These are phyloP conservation scores for Pseudoips prasinana DNA, from an alignment of 2,888 invertebrate genomes.

Conservation along the genomic window DNA sequence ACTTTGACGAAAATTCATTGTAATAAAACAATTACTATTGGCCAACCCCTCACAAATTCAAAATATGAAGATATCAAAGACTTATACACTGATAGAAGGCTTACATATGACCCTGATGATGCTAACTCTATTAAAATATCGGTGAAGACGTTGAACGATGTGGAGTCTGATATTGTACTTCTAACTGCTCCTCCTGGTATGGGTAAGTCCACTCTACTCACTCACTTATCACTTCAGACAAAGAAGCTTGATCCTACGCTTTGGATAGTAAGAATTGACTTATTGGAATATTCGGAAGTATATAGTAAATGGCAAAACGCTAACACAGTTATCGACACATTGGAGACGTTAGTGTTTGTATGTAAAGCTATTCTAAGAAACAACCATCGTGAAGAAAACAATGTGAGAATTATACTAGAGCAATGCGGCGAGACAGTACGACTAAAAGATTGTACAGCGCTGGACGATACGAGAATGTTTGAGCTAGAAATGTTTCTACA, in stretches of 20 bases:
- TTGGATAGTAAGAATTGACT: slow-evolving; percentile 23
- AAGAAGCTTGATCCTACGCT: slow-evolving; percentile 10
- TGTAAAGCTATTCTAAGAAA: slow-evolving; percentile 3
- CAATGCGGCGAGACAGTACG: not conserved
- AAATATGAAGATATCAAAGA: slow-evolving; percentile 12
- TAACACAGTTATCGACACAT: slow-evolving; percentile 1
- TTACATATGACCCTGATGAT: not conserved
- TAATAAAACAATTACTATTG: slow-evolving; percentile 5
- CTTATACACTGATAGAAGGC: slow-evolving; percentile 7
- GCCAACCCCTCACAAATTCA: no score
- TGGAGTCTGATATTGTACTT: slow-evolving; percentile 3
- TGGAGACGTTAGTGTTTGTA: slow-evolving; percentile 8
- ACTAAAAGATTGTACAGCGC: slow-evolving; percentile 4
- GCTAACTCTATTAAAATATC: no score
- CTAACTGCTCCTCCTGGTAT: slow-evolving; percentile 24
- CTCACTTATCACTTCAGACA: slow-evolving; percentile 21
- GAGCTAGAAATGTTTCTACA: slow-evolving; percentile 18
- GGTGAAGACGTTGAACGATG: slow-evolving; percentile 11
- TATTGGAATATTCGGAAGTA: slow-evolving; percentile 8
- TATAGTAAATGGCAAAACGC: slow-evolving; percentile 13
- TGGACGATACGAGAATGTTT: slow-evolving; percentile 3
- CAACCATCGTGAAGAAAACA: not conserved
- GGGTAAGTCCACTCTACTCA: slow-evolving; percentile 30
- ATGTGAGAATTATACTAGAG: slow-evolving; percentile 1
- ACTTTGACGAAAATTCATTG: slow-evolving; percentile 6